Evolutionary conservation across 2,797 vertebrate species (phyloP), one percentile per base, ranked within the genome.

Genomic region (Rachycentron canadum): DNA sequence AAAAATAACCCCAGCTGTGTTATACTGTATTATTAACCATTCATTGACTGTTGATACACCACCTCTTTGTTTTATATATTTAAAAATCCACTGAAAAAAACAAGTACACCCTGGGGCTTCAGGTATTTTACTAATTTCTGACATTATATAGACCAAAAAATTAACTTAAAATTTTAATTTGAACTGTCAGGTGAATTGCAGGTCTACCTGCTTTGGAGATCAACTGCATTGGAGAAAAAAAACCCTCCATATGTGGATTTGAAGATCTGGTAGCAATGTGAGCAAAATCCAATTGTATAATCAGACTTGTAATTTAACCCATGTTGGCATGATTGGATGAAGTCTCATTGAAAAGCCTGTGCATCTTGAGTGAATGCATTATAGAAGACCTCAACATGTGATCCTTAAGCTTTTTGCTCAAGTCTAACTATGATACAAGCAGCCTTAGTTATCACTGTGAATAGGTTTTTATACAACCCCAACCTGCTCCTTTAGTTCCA

Each of bases 381-480:
- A 49, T 67, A 53, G 43, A 19, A 21, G 36, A 60, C 56, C 66
- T 80, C 34, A 58, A 53, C 16, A 66, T 69, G 26, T 43, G 73
- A 76, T 73, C 62, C 64, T 66, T 11, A 43, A 26, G 26, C 38
- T 30, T 34, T 7, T 52, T 77, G 36, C 57, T 60, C 12, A 19
- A 59, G 17, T 77, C 41, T 50, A 32, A 73, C 65, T 41, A 55
- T 40, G 64, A 83, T 50, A 26, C 68, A 87, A 45, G 32, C 53
- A 21, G 61, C 41, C 28, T 75, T 86, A 78, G 85, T 88, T 76
- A 84, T 85, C 32, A 25, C 69, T 26, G 41, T 67, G 50, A 76
- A 6, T 50, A 7, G 9, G 3, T 34, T 64, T 61, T 69, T 71
- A 65, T 71, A 25, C 66, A 8, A 69, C 73, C 53, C 49, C 53